A percentile compares a stretch with the other conserved stretches of the same genome.
Evolutionary conservation across 2,797 vertebrate species (phyloP).

Genomic region (Orestias chungarensis): DNA sequence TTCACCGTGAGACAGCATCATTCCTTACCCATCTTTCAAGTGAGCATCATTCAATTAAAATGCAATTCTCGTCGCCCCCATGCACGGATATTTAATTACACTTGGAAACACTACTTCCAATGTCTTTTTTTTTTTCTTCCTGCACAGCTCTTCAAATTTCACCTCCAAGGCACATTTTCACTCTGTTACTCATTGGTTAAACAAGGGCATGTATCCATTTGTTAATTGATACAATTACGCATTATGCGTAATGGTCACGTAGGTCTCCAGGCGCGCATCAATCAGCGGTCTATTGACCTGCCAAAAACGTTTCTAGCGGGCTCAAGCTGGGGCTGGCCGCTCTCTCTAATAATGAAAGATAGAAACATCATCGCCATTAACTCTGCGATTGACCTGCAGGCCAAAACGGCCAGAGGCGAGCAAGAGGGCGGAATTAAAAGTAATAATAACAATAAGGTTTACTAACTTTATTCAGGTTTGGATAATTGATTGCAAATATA

Average conservation of each 20-base stretch:
- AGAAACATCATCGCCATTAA: conserved; percentile 79
- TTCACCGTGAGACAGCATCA: conserved; percentile 65
- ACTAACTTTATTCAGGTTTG: too few relatives aligned
- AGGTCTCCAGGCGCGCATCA: conserved; percentile 85
- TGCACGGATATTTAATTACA: conserved; percentile 80
- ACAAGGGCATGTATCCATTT: conserved; percentile 86
- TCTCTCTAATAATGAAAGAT: conserved; percentile 76
- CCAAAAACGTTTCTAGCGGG: conserved; percentile 71
- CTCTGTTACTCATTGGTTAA: conserved; percentile 81
- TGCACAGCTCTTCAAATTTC: conserved; percentile 71
- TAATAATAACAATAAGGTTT: neutral
- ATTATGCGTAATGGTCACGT: conserved; percentile 82
- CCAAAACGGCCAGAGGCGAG: conserved; percentile 63
- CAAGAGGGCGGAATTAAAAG: conserved; percentile 46
- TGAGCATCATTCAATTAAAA: conserved; percentile 82
- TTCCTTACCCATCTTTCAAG: conserved; percentile 73
- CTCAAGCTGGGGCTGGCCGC: conserved; percentile 72
- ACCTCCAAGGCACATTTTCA: conserved; percentile 81
- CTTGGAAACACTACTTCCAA: conserved; percentile 69
- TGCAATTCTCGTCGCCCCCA: conserved; percentile 74
- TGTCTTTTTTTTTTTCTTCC: conserved; percentile 55
- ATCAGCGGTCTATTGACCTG: conserved; percentile 86
- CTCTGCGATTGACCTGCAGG: conserved; percentile 74
- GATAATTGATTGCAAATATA: too few relatives aligned
- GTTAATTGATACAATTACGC: conserved; percentile 93